Conservation (phyloP, 1,140 invertebrate genomes). For the Lepidurus apus region DNA sequence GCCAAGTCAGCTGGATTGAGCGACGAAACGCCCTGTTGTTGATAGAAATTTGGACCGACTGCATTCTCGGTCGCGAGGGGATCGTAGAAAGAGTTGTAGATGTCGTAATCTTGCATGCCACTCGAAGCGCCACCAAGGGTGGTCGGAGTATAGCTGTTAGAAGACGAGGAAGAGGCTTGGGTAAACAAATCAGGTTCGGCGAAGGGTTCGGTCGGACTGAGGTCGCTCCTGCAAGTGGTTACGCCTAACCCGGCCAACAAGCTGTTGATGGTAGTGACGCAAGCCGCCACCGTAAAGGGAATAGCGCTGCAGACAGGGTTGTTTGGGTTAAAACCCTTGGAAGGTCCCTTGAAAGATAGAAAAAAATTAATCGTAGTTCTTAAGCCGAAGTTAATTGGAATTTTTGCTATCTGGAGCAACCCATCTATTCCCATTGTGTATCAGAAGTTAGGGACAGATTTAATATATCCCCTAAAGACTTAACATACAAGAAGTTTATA, state of each 20-base stretch:
- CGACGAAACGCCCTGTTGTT: neutral
- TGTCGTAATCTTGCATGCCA: neutral
- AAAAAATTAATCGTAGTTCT: neutral
- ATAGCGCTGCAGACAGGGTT: neutral
- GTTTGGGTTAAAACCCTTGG: neutral
- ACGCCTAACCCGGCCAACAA: neutral
- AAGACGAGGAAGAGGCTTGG: neutral
- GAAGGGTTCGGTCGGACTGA: neutral
- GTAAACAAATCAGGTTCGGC: neutral
- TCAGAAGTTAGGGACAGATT: no score
- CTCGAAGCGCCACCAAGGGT: neutral
- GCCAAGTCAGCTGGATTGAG: neutral
- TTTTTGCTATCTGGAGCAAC: no score
- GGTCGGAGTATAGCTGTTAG: neutral
- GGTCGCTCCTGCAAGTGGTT: neutral
- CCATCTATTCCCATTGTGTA: no score
- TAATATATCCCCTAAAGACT: no score
- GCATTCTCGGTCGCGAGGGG: neutral
- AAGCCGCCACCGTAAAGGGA: neutral
- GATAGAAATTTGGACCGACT: neutral
- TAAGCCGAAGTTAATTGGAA: no score
- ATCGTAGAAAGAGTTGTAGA: neutral
- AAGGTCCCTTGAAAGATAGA: neutral
- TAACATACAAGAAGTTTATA: no score
- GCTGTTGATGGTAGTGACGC: conserved; percentile 2